Base-by-base conservation (phyloP, 2,888 invertebrate species). In the Oscheius myriophilus region DNA sequence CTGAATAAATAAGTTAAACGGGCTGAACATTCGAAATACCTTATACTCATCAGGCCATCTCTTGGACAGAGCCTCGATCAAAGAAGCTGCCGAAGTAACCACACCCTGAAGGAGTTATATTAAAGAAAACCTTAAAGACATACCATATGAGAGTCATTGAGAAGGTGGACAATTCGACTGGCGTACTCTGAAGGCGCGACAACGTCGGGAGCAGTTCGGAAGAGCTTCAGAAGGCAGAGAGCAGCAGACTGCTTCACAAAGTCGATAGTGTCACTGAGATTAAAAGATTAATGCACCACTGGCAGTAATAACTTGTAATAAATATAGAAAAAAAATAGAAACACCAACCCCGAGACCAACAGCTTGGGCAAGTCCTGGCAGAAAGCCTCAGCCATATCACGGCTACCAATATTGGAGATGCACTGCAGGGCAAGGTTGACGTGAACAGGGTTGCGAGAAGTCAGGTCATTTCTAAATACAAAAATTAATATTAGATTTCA, bases 351-450 rank as follows among this genome's bases (percentile, higher is more conserved):
- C 71, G 97, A 97, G 45, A 99, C 96, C 75, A 99, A 91, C 64
- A 99, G 90, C 88, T 96, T 96, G 72, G 98, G 98, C 87, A 99
- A 96, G 88, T 98, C 98, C 83, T 92, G 93, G 65, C 95, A 94
- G 89, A 98, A 96, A 54, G 96, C 96, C 88, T 98, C 97, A n/a
- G 96, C 97, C 98, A 99, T 99, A 88, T 99, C 98, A 86, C 94
- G 92, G 87, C 95, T 96, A 69, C 98, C 98, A 88, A 99, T 97
- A 88, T 99, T 99, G 64, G 98, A 97, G 87, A 99, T 97, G 89
- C 98, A 99, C 89, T 99, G 97, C 80, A 99, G 90, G 58, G 98
- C 97, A 87, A 99, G 91, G 89, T 96, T 97, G 65, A 98, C 96
- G 88, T 97, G 96, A 86, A 97, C 94, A 49, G 98, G 97, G 89